Percentiles rank a stretch among this genome's conserved stretches.
phyloP scores from a whole-genome alignment of 2,888 invertebrate species.

The Abscondita cerata region DNA sequence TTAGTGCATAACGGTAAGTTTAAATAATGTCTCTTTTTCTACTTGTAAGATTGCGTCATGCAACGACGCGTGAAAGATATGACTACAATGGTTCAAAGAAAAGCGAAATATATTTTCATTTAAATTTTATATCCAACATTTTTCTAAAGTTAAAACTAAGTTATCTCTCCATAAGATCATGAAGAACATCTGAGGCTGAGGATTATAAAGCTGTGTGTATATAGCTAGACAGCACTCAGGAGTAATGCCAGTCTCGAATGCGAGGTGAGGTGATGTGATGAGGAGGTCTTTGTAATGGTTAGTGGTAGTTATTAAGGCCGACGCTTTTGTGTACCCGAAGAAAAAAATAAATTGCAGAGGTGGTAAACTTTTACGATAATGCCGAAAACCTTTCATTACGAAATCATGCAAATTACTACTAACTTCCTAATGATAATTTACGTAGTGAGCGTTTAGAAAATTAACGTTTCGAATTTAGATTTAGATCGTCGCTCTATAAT shows the following conservation, averaged over 20 bases:
- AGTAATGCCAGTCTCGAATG: constrained; percentile 42
- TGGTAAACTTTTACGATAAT: constrained; percentile 55
- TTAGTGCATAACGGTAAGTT: constrained; percentile 81
- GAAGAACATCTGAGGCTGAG: constrained; percentile 32
- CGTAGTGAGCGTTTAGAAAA: not conserved
- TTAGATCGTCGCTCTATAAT: constrained; percentile 27
- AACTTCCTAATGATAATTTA: constrained; percentile 19
- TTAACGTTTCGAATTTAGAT: constrained; percentile 14
- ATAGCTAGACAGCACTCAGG: constrained; percentile 41
- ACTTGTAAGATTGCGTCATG: not conserved
- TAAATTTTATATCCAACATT: constrained; percentile 6
- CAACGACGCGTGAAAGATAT: not conserved
- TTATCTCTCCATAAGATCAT: constrained; percentile 18
- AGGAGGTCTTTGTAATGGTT: constrained; percentile 50
- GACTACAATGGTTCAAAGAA: not conserved
- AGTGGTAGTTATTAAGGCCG: constrained; percentile 51
- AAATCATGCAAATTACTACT: constrained; percentile 29
- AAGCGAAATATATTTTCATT: constrained; percentile 9
- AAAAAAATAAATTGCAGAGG: constrained; percentile 53
- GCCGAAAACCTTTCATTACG: constrained; percentile 44
- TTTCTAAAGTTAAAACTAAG: constrained; percentile 8
- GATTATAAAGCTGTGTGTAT: constrained; percentile 38
- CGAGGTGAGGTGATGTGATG: constrained; percentile 38
- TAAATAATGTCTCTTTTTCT: not conserved
- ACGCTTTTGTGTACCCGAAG: constrained; percentile 48